Evolutionary conservation across 2,888 invertebrate species (phyloP).

Genomic region (Drosophila ustulata): DNA sequence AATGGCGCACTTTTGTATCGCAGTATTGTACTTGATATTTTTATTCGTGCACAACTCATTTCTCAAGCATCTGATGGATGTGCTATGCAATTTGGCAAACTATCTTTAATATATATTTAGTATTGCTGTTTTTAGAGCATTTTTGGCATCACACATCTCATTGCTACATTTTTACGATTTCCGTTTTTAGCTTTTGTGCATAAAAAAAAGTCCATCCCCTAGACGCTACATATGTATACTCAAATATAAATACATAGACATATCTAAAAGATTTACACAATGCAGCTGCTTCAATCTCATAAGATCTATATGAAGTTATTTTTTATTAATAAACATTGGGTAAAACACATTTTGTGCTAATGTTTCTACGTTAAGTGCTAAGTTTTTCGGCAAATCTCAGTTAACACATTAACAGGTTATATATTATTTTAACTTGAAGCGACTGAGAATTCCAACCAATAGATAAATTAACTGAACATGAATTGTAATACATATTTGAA

Average conservation of each 20-base stretch:
- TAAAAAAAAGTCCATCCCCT: background rate
- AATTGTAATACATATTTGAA: background rate
- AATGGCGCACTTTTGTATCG: slow-evolving; percentile 39
- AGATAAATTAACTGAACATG: background rate
- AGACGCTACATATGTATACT: background rate
- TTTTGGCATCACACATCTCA: slow-evolving; percentile 29
- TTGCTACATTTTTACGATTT: slow-evolving; percentile 18
- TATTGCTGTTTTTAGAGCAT: slow-evolving; percentile 48
- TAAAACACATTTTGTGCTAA: background rate
- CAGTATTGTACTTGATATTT: slow-evolving; percentile 10
- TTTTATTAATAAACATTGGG: background rate
- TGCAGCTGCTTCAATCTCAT: background rate
- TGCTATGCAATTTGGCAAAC: slow-evolving; percentile 36
- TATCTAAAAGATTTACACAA: background rate
- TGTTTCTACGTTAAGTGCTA: background rate
- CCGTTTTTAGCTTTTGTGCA: slow-evolving; percentile 21
- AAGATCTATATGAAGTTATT: background rate
- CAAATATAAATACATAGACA: no score
- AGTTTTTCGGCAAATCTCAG: background rate
- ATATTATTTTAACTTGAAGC: background rate
- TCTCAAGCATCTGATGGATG: slow-evolving; percentile 15
- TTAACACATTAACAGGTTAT: slow-evolving; percentile 2
- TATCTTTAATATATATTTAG: slow-evolving; percentile 43
- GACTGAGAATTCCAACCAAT: background rate
- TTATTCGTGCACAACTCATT: slow-evolving; percentile 15